These are phyloP conservation scores for Drosophila sulfurigaster DNA, from an alignment of 1,140 invertebrate genomes.

Conservation along the genomic window DNA sequence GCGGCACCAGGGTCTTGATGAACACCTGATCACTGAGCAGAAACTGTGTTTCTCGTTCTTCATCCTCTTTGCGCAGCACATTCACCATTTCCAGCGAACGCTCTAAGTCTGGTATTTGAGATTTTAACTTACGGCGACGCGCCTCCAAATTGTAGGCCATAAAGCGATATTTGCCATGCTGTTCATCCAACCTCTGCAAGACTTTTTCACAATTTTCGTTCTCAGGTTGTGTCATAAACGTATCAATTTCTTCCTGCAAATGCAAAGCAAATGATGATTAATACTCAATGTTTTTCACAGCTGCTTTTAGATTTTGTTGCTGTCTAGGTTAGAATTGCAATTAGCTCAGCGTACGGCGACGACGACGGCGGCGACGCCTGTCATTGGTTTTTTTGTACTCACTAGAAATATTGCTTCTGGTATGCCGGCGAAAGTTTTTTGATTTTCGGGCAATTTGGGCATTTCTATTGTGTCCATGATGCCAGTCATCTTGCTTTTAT, in stretches of 20 bases:
- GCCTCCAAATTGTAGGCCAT: conserved; percentile 96
- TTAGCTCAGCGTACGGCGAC: not conserved
- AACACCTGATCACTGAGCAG: conserved; percentile 98
- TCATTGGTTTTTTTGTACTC: conserved; percentile 73
- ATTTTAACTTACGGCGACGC: conserved; percentile 93
- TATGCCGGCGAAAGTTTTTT: conserved; percentile 91
- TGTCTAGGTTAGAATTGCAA: conserved; percentile 67
- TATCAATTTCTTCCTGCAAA: conserved; percentile 96
- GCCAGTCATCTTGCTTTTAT: conserved; percentile 71
- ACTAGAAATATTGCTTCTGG: conserved; percentile 93
- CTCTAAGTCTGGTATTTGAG: conserved; percentile 97
- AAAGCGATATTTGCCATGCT: conserved; percentile 98
- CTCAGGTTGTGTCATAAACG: conserved; percentile 94
- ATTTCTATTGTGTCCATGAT: conserved; percentile 84
- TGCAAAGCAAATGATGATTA: conserved; percentile 56
- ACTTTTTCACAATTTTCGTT: conserved; percentile 94
- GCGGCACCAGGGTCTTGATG: conserved; percentile 94
- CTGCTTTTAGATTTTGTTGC: conserved; percentile 47
- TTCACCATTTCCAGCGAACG: conserved; percentile 96
- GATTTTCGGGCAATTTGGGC: conserved; percentile 86
- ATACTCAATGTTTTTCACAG: conserved; percentile 56
- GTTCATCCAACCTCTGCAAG: conserved; percentile 94
- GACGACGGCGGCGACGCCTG: conserved; percentile 16
- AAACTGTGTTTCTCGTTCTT: conserved; percentile 95
- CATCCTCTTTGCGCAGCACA: conserved; percentile 93